Conservation (phyloP, 2,113 vertebrate genomes). For the Rhegmatorhina hoffmannsi region DNA sequence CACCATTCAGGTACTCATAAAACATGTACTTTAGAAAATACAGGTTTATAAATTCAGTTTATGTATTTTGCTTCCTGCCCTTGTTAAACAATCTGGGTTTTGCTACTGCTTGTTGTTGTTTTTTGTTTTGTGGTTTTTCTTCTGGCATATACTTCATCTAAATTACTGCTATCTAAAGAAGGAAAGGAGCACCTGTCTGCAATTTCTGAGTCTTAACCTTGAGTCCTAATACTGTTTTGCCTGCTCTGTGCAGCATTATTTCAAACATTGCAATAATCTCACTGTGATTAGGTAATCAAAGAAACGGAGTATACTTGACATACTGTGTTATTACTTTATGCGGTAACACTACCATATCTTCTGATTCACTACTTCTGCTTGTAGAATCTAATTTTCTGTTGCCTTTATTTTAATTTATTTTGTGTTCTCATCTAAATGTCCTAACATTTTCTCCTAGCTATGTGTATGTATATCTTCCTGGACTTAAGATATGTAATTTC, state of each 20-base stretch:
- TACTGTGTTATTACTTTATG: background rate
- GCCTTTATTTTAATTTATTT: background rate
- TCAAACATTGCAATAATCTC: slow-evolving; percentile 14
- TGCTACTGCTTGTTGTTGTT: background rate
- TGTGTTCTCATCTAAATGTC: background rate
- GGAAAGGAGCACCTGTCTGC: background rate
- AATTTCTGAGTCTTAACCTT: slow-evolving; percentile 21
- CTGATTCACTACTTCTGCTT: background rate
- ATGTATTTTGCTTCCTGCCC: background rate
- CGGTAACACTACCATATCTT: background rate
- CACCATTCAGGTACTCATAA: background rate
- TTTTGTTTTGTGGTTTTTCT: background rate
- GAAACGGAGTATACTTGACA: slow-evolving; percentile 11
- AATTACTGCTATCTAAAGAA: background rate
- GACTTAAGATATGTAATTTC: background rate
- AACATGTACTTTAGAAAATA: background rate
- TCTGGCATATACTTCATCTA: background rate
- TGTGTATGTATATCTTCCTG: background rate
- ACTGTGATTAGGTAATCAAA: slow-evolving; percentile 37
- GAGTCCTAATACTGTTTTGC: slow-evolving; percentile 2
- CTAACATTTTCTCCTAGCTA: background rate
- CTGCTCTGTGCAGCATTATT: background rate
- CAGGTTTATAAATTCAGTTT: background rate
- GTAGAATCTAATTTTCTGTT: background rate
- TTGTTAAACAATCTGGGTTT: background rate